phyloP scores from a whole-genome alignment of 2,113 vertebrate genomes.

The Bagarius yarrelli region DNA sequence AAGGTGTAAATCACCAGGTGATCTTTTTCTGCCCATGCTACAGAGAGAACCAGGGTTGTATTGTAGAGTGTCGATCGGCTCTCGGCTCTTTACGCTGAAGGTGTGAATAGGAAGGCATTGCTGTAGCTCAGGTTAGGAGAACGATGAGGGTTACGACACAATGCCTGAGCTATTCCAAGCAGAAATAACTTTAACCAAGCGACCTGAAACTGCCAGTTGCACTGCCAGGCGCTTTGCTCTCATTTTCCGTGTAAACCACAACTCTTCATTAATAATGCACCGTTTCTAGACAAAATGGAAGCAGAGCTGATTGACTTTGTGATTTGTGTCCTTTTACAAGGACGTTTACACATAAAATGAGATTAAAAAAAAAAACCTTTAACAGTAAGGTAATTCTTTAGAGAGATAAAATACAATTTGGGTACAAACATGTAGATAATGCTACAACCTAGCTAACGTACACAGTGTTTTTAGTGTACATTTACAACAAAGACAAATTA shows the following conservation, averaged over 20 bases:
- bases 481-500: too few relatives aligned
- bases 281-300: neutral
- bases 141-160: conserved; percentile 20
- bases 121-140: neutral
- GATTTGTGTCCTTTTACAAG: neutral
- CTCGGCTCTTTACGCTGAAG: conserved; percentile 20
- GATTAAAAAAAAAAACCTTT: neutral
- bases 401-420: too few relatives aligned
- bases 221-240: neutral
- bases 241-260: neutral
- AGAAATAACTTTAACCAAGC: conserved; percentile 18
- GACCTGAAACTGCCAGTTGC: conserved; percentile 3
- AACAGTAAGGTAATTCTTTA: too few relatives aligned
- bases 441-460: too few relatives aligned
- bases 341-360: neutral
- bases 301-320: neutral
- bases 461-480: too few relatives aligned
- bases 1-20: conserved; percentile 30
- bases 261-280: neutral
- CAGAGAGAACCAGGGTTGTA: conserved; percentile 23
- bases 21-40: conserved; percentile 1
- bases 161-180: neutral
- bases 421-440: too few relatives aligned
- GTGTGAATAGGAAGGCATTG: conserved; percentile 35
- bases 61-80: conserved; percentile 16